Percentiles rank a stretch among this genome's conserved stretches.
These are phyloP conservation scores for Bombus affinis DNA, from an alignment of 1,140 invertebrate species.

Conservation along the genomic window DNA sequence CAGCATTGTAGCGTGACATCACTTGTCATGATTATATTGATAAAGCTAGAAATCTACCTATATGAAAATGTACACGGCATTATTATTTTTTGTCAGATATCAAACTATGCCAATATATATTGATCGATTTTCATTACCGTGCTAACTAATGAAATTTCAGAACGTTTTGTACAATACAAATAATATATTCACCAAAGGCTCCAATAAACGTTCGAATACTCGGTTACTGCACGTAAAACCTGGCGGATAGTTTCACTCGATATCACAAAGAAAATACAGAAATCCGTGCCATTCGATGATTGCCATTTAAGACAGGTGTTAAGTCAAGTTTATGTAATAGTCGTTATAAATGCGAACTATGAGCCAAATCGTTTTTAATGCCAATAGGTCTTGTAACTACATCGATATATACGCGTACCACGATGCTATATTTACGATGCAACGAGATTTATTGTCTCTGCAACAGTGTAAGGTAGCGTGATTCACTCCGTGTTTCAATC, in stretches of 20 bases:
- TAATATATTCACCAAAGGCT: neutral
- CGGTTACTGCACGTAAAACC: no score
- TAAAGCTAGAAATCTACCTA: no score
- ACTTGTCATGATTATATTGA: no score
- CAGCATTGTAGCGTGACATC: no score
- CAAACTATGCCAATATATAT: no score
- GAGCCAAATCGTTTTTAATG: constrained; percentile 24
- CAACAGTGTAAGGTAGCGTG: neutral
- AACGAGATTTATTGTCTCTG: neutral
- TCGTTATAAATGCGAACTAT: constrained; percentile 10
- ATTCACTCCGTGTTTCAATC: neutral
- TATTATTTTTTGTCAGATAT: no score
- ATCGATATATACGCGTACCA: neutral
- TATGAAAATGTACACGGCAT: no score
- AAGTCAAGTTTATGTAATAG: constrained; percentile 29
- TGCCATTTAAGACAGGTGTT: neutral
- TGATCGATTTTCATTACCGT: no score
- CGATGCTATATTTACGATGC: neutral
- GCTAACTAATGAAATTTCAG: no score
- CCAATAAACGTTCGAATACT: no score
- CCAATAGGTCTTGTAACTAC: neutral
- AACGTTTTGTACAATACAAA: no score
- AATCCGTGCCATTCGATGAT: neutral
- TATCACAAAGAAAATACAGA: neutral
- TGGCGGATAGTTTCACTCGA: no score